Evolutionary conservation across 1,140 invertebrate genomes (phyloP).

Genomic region (Araneus ventricosus): DNA sequence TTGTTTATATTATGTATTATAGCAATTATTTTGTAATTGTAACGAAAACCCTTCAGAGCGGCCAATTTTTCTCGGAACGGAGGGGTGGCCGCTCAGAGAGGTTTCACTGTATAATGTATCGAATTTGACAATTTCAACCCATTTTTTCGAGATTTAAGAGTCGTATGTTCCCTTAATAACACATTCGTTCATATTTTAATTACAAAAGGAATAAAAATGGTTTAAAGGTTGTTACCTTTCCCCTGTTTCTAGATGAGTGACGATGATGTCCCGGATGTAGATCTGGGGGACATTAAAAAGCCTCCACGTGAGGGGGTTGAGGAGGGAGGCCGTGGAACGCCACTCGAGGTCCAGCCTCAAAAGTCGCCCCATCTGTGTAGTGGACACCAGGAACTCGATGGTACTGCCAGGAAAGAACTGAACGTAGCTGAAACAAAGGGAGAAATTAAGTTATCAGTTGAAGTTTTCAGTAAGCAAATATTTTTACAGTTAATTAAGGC

Average conservation of each 20-base stretch:
- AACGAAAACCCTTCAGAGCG: too few relatives aligned
- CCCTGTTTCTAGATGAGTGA: constrained; percentile 77
- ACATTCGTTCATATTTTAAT: too few relatives aligned
- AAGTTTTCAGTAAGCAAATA: too few relatives aligned
- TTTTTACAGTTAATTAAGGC: too few relatives aligned
- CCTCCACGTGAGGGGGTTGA: constrained; percentile 91
- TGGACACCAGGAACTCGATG: constrained; percentile 86
- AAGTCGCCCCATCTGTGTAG: constrained; percentile 84
- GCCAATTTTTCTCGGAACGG: too few relatives aligned
- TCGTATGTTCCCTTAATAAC: too few relatives aligned
- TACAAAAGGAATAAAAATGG: neutral
- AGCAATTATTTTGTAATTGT: too few relatives aligned
- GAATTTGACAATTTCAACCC: too few relatives aligned
- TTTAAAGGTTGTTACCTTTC: constrained; percentile 59
- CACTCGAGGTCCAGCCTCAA: constrained; percentile 86
- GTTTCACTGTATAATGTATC: too few relatives aligned
- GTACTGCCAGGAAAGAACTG: constrained; percentile 86
- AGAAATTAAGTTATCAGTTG: neutral
- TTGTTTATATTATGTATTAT: too few relatives aligned
- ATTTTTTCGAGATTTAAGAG: too few relatives aligned
- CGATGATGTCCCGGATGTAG: constrained; percentile 77
- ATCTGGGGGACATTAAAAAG: constrained; percentile 83
- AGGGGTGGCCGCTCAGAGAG: too few relatives aligned
- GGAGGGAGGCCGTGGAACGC: constrained; percentile 84
- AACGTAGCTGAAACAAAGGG: constrained; percentile 75